Base-by-base conservation (phyloP, 2,797 vertebrate species). In the Mus caroli region DNA sequence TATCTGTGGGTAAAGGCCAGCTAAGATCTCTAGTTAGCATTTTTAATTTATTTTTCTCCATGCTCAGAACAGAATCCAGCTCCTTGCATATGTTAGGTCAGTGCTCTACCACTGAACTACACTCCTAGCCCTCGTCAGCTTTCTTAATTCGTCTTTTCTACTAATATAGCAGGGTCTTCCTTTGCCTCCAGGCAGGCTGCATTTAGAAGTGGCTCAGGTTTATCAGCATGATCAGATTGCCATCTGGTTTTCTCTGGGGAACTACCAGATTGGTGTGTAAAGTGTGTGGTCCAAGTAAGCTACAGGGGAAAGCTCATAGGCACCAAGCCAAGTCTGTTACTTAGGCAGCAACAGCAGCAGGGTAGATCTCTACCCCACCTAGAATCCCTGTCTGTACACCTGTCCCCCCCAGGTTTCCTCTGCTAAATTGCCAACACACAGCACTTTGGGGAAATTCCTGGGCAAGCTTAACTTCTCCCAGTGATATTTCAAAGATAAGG, bases 291-390 rank as follows among this genome's bases (percentile, higher is more conserved):
- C 88, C 34, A 3, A 10, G 40, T 13, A 37, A 54, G 37, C 52
- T 94, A 40, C 34, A 13, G 13, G 71, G 67, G 13, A 50, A 37
- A 37, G 40, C 19, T 88, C 3, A 9, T 19, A 12, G 80, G 80
- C 50, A 26, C 7, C 6, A 86, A 15, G 71, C 26, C n/a, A 28
- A 20, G 10, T 19, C 43, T 54, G n/a, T 8, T 5, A 80, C 24
- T 26, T 19, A 15, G 20, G 56, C 0, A 43, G 28, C 0, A 1
- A 15, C 2, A 4, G 13, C 0, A 17, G 24, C 40, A 22, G 37
- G 31, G 11, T 6, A 22, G 0, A 0, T 26, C 54, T 76, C 24
- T 43, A 3, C 4, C 31, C n/a, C 28, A 28, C 37, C 52, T 34
- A 3, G 80, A 37, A n/a, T 56, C 31, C 17, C 8, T 37, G 60